Evolutionary conservation across 2,888 invertebrate species (phyloP).

Genomic region (Pachymerium ferrugineum): DNA sequence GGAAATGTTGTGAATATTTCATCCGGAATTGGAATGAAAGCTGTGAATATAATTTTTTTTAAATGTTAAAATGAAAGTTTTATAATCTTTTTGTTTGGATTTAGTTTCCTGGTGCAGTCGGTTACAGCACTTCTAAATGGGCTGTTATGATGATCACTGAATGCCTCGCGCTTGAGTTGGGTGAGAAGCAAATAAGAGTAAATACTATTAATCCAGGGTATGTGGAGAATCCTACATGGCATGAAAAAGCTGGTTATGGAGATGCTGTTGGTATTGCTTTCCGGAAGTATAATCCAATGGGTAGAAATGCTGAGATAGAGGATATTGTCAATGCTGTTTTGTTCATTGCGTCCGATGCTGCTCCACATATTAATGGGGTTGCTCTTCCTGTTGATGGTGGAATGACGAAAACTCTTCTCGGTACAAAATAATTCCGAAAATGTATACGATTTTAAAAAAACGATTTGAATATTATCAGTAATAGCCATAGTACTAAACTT

Average conservation of each 20-base stretch:
- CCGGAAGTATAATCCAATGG: not conserved
- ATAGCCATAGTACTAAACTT: too few species aligned
- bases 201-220: not conserved
- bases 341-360: not conserved
- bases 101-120: not conserved
- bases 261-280: not conserved
- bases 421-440: too few species aligned
- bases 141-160: not conserved
- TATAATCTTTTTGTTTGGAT: not conserved
- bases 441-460: too few species aligned
- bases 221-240: not conserved
- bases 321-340: not conserved
- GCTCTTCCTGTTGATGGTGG: not conserved
- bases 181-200: not conserved
- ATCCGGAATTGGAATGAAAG: not conserved
- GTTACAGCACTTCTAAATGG: not conserved
- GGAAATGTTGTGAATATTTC: not conserved
- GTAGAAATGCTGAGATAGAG: not conserved
- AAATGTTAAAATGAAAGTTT: too few species aligned
- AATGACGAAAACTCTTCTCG: not conserved
- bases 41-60: not conserved
- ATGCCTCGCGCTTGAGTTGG: not conserved
- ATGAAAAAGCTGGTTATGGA: not conserved
- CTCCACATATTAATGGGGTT: not conserved
- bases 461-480: too few species aligned